Conservation (phyloP, 2,888 invertebrate genomes). For the Lasioglossum figueresi region DNA sequence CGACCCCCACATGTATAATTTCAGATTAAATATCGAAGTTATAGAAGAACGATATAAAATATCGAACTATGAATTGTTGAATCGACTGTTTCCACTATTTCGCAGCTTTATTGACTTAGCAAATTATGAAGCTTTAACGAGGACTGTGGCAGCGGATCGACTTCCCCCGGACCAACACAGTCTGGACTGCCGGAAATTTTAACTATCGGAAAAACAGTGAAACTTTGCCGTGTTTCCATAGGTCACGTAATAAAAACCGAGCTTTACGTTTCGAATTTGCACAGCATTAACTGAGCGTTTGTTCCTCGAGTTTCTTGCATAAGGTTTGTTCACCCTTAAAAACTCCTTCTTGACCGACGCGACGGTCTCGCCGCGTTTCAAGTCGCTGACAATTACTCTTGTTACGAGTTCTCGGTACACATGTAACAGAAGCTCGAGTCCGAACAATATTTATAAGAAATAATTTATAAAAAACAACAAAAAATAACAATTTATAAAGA, state of each 20-base stretch:
- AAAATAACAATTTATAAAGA: not conserved
- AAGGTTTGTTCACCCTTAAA: slow-evolving; percentile 22
- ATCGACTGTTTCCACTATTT: slow-evolving; percentile 36
- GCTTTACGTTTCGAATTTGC: slow-evolving; percentile 54
- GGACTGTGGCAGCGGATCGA: slow-evolving; percentile 35
- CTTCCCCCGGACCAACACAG: slow-evolving; percentile 2
- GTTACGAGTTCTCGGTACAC: not conserved
- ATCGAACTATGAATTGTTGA: slow-evolving; percentile 30
- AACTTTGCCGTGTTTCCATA: slow-evolving; percentile 45
- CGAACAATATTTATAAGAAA: not conserved
- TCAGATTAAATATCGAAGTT: not conserved
- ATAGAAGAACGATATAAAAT: not conserved
- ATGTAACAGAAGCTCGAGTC: not conserved
- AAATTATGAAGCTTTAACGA: slow-evolving; percentile 53
- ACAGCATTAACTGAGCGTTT: slow-evolving; percentile 38
- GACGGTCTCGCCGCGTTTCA: not conserved
- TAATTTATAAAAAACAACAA: too few relatives aligned
- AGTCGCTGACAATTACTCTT: not conserved
- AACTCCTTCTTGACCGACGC: slow-evolving; percentile 3
- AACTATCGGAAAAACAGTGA: slow-evolving; percentile 57
- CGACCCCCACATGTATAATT: not conserved
- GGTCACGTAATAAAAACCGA: slow-evolving; percentile 48
- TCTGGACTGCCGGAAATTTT: slow-evolving; percentile 37
- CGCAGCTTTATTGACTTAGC: slow-evolving; percentile 42
- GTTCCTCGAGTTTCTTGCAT: slow-evolving; percentile 38